A percentile compares a stretch with the other conserved stretches of the same genome.
phyloP scores from a whole-genome alignment of 2,113 vertebrate species.

The Casuarius casuarius region DNA sequence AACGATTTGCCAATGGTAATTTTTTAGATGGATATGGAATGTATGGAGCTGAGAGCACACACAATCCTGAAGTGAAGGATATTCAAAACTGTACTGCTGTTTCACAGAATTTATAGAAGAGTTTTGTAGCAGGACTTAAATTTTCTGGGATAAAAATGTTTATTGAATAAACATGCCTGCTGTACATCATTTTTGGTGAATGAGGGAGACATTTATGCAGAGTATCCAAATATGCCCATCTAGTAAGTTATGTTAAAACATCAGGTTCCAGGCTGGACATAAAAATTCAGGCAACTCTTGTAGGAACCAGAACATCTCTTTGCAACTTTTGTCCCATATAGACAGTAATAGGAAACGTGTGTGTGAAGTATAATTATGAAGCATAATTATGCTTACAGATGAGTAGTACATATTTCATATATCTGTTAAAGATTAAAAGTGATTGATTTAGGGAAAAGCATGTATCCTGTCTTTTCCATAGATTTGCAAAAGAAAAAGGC shows the following conservation, averaged over 20 bases:
- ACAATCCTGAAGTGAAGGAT: neutral
- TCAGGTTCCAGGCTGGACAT: neutral
- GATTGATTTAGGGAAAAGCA: neutral
- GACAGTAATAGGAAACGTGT: neutral
- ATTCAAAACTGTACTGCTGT: neutral
- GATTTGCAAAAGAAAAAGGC: neutral
- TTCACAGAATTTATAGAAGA: neutral
- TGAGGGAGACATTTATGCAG: neutral
- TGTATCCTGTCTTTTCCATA: fast-evolving
- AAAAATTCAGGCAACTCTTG: neutral
- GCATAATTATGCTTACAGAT: neutral
- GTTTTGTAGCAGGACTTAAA: neutral
- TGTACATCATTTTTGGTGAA: neutral
- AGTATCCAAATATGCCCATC: neutral
- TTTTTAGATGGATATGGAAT: neutral
- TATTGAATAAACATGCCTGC: neutral
- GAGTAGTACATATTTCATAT: neutral
- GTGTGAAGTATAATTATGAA: neutral
- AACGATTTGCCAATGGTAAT: too few relatives aligned
- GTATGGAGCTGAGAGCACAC: neutral
- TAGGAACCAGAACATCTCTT: neutral
- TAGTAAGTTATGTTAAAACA: neutral
- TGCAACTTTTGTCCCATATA: neutral
- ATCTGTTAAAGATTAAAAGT: neutral
- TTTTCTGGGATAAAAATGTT: neutral